Conservation (phyloP, 1,140 invertebrate genomes). For the Lepidurus arcticus region DNA sequence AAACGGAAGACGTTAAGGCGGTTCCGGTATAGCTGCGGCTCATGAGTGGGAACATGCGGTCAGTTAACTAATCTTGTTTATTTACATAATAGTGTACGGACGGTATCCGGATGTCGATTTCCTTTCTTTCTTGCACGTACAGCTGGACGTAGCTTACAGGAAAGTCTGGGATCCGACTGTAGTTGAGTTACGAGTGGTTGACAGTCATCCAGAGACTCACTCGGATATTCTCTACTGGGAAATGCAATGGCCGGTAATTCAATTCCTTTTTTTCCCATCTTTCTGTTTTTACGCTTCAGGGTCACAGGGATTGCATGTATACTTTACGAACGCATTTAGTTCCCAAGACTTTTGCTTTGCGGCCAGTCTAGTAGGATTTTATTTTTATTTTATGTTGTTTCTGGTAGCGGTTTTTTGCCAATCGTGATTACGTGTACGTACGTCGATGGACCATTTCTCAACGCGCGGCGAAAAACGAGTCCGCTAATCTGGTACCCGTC, state of each 20-base stretch:
- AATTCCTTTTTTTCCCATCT: not conserved
- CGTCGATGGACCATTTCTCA: slow-evolving; percentile 55
- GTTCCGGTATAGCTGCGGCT: not conserved
- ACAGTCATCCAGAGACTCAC: slow-evolving; percentile 53
- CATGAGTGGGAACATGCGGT: not conserved
- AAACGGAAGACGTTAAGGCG: no score
- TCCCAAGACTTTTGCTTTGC: no score
- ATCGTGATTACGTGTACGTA: slow-evolving; percentile 80
- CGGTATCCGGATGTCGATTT: slow-evolving; percentile 69
- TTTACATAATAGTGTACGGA: slow-evolving; percentile 60
- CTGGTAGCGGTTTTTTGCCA: slow-evolving; percentile 66
- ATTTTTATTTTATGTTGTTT: slow-evolving; percentile 41
- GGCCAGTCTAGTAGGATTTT: slow-evolving; percentile 2
- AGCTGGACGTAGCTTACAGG: slow-evolving; percentile 70
- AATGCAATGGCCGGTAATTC: slow-evolving; percentile 72
- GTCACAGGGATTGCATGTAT: not conserved
- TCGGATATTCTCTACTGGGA: slow-evolving; percentile 80
- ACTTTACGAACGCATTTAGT: no score
- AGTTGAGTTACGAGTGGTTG: slow-evolving; percentile 59
- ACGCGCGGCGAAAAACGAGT: slow-evolving; percentile 47
- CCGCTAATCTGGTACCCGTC: not conserved
- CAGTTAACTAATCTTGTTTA: slow-evolving; percentile 23
- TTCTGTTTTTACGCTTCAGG: slow-evolving; percentile 26
- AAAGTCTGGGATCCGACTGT: slow-evolving; percentile 75
- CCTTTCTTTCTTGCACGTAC: slow-evolving; percentile 71